Evolutionary conservation across 1,140 invertebrate species (phyloP), one percentile per base, ranked within the genome.

Genomic region (Hetaerina americana): DNA sequence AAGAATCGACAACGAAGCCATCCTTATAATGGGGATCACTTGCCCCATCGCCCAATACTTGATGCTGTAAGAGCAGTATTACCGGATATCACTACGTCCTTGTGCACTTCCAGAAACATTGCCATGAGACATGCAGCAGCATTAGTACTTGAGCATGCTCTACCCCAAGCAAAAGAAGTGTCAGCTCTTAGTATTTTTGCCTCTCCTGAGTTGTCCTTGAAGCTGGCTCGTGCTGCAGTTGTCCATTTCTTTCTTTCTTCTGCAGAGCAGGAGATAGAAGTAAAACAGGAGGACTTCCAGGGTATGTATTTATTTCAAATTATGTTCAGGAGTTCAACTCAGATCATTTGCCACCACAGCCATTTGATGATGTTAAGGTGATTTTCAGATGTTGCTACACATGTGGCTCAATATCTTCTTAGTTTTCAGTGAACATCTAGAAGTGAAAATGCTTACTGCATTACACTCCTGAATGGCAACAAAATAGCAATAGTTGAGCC

Each of bases 201-300:
- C 5, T 26, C 40, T 57, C 40, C 40, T 18, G 40, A 57, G 10
- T 80, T 85, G 5, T 79, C 80, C 66, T 73, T 90, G 27, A 90
- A 89, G 79, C 79, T 91, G 5, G 87, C 89, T 0, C 84, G 87
- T 74, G 86, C 89, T 0, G 86, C 87, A 25, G 87, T 91, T 0
- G 85, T 88, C 75, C 92, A 92, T 79, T 92, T 92, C 78, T 93
- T 91, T 80, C 84, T 87, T 49, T 90, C 88, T 74, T 83, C 91
- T 70, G 84, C 83, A 66, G 83, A 90, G 77, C 79, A 84, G 81
- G 88, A 89, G 90, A 81, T 80, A 75, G 75, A 73, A 57, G 40
- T 18, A n/a, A n/a, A 57, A n/a, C 40, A 10, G 22, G 22, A n/a
- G 15, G 40, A 18, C 1, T 10, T 57, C 22, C n/a, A n/a, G n/a